Evolutionary conservation across 2,797 vertebrate genomes (phyloP).

Genomic region (Loriculus beryllinus): DNA sequence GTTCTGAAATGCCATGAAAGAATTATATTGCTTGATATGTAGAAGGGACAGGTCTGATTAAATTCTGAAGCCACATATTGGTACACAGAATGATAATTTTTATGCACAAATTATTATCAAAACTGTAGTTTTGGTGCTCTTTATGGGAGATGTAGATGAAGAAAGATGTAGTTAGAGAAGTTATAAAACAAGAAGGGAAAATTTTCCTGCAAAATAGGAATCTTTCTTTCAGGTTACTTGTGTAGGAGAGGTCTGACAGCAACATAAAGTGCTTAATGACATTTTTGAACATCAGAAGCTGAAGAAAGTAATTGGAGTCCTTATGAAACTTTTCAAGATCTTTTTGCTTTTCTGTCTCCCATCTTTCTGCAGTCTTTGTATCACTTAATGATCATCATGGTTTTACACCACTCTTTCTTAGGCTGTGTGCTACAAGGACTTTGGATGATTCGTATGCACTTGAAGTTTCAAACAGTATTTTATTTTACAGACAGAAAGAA

Average conservation of each 20-base stretch:
- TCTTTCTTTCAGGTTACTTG: background rate
- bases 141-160: background rate
- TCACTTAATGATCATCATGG: background rate
- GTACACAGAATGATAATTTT: background rate
- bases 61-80: slow-evolving; percentile 11
- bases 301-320: background rate
- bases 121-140: background rate
- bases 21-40: background rate
- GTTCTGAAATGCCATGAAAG: background rate
- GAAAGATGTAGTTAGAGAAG: background rate
- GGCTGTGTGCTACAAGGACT: background rate
- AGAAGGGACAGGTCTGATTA: background rate
- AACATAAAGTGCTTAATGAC: background rate
- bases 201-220: background rate
- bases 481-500: background rate
- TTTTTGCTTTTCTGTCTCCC: background rate
- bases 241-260: background rate
- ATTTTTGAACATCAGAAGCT: slow-evolving; percentile 7
- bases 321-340: background rate
- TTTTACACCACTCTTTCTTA: background rate
- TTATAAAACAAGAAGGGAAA: background rate
- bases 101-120: background rate
- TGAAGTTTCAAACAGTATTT: background rate
- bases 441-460: background rate
- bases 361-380: background rate